Conservation (phyloP, 2,888 invertebrate genomes). For the Caenorhabditis zanzibari region DNA sequence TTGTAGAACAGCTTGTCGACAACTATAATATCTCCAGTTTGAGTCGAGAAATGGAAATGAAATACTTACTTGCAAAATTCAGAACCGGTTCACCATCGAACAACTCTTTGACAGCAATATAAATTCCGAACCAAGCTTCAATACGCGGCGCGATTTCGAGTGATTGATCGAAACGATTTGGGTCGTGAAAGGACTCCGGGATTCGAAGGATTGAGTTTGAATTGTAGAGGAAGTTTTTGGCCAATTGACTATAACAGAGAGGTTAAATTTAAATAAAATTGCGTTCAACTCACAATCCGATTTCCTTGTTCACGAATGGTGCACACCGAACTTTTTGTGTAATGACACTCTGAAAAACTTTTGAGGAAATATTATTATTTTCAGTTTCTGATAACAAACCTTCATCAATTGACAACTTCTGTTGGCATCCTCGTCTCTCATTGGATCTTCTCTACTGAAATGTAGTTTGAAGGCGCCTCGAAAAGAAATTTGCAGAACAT, state of each 20-base stretch:
- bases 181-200: constrained; percentile 43
- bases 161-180: constrained; percentile 19
- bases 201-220: constrained; percentile 35
- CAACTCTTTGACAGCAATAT: constrained; percentile 58
- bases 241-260: constrained; percentile 20
- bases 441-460: constrained; percentile 50
- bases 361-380: neutral
- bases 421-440: constrained; percentile 35
- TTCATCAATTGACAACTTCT: constrained; percentile 53
- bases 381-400: neutral
- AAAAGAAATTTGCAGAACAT: neutral
- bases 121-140: constrained; percentile 68
- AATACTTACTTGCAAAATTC: constrained; percentile 64
- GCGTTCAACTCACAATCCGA: constrained; percentile 4
- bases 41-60: neutral
- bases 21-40: constrained; percentile 58
- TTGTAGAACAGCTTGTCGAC: constrained; percentile 65
- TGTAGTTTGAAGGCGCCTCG: neutral
- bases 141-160: constrained; percentile 65
- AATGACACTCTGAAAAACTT: constrained; percentile 37
- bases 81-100: constrained; percentile 54
- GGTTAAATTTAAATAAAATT: too few species aligned
- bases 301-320: constrained; percentile 7
- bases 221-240: constrained; percentile 44
- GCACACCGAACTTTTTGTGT: constrained; percentile 59